Evolutionary conservation across 2,888 invertebrate genomes (phyloP), one percentile per base, ranked within the genome.

Genomic region (Periphyllus acericola): DNA sequence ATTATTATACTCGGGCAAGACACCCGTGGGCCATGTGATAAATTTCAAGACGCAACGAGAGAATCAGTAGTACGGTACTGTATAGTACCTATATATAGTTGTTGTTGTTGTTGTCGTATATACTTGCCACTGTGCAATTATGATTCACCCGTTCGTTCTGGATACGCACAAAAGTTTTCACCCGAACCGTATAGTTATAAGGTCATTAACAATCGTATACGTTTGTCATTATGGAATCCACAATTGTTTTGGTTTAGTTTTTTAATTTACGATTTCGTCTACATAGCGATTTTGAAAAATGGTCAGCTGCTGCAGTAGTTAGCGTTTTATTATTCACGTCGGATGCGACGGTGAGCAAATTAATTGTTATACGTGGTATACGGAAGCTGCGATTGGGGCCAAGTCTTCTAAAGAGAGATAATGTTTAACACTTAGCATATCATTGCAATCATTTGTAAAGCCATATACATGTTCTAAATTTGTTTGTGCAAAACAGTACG

Each of bases 1-100:
- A 85, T 86, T 86, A 79, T 86, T 79, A 36, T 55, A 66, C 79
- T 79, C 19, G 21, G 52, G 55, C 71, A 34, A 76, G 46, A 68
- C 76, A 52, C 19, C 46, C 78, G 71, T 29, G 32, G 34, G 71
- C 11, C 55, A 6, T 21, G 85, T 55, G 55, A 86, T 86, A 71
- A 79, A 86, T 86, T 79, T 55, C 55, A 25, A n/a, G 46, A 55
- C 85, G 17, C 66, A 66, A 32, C 60, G 66, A 68, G n/a, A 60
- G 40, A 60, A 79, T 40, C 68, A 32, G 34, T 55, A 32, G 34
- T 55, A 36, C n/a, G 14, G 11, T 46, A n/a, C 34, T 4, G 72
- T n/a, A 21, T 34, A 19, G 8, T 71, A n/a, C n/a, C n/a, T n/a
- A n/a, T n/a, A 21, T 46, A 19, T 19, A 71, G 82, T 72, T 72